phyloP scores from a whole-genome alignment of 2,797 vertebrate species.

The Hapalemur alaotrensis region DNA sequence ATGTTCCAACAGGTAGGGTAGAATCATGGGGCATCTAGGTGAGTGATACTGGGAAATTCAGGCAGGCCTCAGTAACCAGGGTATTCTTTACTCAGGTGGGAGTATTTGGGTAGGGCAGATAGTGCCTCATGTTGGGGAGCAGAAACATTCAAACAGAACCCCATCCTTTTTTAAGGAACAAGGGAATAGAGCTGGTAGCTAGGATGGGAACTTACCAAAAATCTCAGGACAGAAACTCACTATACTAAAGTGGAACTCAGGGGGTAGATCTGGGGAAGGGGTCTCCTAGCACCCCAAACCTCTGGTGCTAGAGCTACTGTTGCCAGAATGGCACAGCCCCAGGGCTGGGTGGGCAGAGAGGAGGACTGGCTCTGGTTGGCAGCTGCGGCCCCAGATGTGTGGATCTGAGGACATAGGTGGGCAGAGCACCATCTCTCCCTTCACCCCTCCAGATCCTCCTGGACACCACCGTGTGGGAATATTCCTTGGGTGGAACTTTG shows the following conservation, averaged over 20 bases:
- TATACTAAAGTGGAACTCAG: background rate
- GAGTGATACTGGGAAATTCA: background rate
- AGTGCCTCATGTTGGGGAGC: background rate
- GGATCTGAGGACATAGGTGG: background rate
- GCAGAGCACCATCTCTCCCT: background rate
- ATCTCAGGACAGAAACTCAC: background rate
- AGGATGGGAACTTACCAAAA: background rate
- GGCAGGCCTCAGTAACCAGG: background rate
- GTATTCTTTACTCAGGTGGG: background rate
- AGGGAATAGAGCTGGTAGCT: background rate
- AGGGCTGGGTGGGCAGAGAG: background rate
- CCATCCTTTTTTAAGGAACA: background rate
- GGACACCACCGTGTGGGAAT: fast-evolving
- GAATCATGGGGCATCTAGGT: background rate
- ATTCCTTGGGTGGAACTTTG: background rate
- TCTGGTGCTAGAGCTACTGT: background rate
- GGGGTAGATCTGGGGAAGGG: background rate
- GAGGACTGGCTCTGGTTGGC: background rate
- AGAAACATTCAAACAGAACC: background rate
- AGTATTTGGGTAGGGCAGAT: background rate
- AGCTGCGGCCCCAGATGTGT: too few species aligned
- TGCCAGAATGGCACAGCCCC: background rate
- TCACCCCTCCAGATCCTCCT: background rate
- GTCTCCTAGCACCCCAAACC: background rate
- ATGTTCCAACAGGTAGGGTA: background rate